Evolutionary conservation across 2,113 vertebrate species (phyloP), one percentile per base, ranked within the genome.

Genomic region (Muscicapa adusta): DNA sequence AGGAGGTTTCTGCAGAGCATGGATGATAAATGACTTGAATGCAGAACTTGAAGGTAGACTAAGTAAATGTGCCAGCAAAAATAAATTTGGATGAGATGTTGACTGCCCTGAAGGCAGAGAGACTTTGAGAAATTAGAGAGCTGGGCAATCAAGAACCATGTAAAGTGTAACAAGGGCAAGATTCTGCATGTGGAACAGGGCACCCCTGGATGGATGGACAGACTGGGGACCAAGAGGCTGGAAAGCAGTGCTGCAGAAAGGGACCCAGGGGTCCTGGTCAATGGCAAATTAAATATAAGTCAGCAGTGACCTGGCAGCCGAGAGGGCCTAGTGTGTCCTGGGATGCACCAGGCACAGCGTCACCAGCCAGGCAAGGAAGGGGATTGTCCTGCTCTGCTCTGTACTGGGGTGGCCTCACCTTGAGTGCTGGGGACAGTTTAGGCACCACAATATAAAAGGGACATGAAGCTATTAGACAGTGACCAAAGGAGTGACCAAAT

Each of bases 321-420:
- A 14, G 14, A 67, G 19, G 24, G 13, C 17, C n/a, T 40, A 3
- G 0, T 1, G 0, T 31, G 16, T 47, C 47, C n/a, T 61, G 19
- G 14, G 9, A 3, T 1, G 4, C 24, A 18, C 23, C 47, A 61
- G 47, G 61, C 24, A 12, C 19, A 67, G 7, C 10, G 29, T 29
- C 3, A 0, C 5, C 33, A 36, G 53, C 6, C 1, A 0, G n/a
- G 9, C 4, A 15, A 74, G 19, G 38, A 7, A 45, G 10, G 38
- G 14, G 3, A 60, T 47, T 67, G 45, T 45, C 16, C 19, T 0
- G 0, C 28, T 47, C 53, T 67, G 1, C 10, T 53, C 31, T 81
- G 10, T 1, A 0, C 28, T 74, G 23, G 3, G 7, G 15, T 0
- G 0, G 33, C 38, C 38, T 81, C 24, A 47, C 13, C 23, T 74